Evolutionary conservation across 1,140 invertebrate genomes (phyloP).

Genomic region (Drosophila seguyi): DNA sequence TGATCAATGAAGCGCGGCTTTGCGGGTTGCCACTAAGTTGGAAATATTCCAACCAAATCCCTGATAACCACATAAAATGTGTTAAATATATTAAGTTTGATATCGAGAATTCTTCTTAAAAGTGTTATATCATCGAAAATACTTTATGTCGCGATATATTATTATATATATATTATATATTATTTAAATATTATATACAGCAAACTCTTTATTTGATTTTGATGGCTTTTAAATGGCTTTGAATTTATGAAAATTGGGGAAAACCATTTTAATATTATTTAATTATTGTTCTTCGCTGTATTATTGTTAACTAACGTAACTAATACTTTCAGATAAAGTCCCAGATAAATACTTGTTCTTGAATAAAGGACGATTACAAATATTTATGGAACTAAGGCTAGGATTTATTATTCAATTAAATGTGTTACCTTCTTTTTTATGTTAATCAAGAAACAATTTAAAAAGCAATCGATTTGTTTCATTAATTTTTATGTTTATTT

Average conservation of each 20-base stretch:
- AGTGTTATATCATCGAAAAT: neutral
- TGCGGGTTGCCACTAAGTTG: constrained; percentile 60
- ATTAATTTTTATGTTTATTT: too few species aligned
- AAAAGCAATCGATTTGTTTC: neutral
- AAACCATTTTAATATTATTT: neutral
- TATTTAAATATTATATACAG: neutral
- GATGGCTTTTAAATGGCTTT: neutral
- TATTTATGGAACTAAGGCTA: neutral
- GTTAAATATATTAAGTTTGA: neutral
- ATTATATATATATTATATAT: too few species aligned
- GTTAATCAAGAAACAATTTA: neutral
- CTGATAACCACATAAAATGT: neutral
- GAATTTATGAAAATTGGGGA: neutral
- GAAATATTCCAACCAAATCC: neutral
- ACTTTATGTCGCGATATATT: too few species aligned
- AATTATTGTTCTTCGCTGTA: neutral
- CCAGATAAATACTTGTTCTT: neutral
- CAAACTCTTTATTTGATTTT: neutral
- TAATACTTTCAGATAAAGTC: neutral
- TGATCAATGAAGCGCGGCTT: constrained; percentile 74
- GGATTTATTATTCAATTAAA: neutral
- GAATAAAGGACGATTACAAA: neutral
- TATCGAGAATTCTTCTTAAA: neutral
- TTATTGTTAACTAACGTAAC: too few species aligned
- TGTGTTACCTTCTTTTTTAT: neutral